These are phyloP conservation scores for Cheilosia scutellata DNA, from an alignment of 2,888 invertebrate genomes.

Conservation along the genomic window DNA sequence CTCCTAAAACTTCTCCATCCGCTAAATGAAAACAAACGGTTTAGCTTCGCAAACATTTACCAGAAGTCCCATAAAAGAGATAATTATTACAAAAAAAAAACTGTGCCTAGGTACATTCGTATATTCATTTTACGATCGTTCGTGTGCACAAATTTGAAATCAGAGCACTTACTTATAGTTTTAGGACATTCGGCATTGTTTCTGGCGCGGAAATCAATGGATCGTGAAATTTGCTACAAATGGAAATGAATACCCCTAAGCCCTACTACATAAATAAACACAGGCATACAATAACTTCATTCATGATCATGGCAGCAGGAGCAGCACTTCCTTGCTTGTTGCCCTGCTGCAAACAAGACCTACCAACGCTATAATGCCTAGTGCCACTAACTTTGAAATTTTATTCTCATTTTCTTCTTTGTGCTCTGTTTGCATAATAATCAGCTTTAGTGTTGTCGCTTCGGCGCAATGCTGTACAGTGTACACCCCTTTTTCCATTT, in stretches of 20 bases:
- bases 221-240: conserved; percentile 42
- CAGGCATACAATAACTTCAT: conserved; percentile 25
- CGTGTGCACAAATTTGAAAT: conserved; percentile 14
- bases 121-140: background rate
- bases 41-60: background rate
- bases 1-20: background rate
- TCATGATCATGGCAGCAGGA: conserved; percentile 3
- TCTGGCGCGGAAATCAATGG: conserved; percentile 56
- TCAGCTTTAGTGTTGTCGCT: background rate
- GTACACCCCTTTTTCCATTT: conserved; percentile 36
- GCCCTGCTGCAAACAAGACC: conserved; percentile 17
- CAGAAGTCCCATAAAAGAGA: background rate
- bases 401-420: conserved; percentile 51
- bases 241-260: conserved; percentile 56
- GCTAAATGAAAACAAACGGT: no score
- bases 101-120: background rate
- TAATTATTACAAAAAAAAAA: background rate
- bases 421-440: conserved; percentile 69
- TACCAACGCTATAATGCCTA: background rate
- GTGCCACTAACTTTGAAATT: conserved; percentile 37
- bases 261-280: conserved; percentile 39
- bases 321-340: conserved; percentile 38
- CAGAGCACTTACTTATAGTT: conserved; percentile 11
- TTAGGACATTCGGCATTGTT: conserved; percentile 24
- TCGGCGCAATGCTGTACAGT: conserved; percentile 25